These are phyloP conservation scores for Drosophila tsacasi DNA, from an alignment of 1,140 invertebrate species.

Conservation along the genomic window DNA sequence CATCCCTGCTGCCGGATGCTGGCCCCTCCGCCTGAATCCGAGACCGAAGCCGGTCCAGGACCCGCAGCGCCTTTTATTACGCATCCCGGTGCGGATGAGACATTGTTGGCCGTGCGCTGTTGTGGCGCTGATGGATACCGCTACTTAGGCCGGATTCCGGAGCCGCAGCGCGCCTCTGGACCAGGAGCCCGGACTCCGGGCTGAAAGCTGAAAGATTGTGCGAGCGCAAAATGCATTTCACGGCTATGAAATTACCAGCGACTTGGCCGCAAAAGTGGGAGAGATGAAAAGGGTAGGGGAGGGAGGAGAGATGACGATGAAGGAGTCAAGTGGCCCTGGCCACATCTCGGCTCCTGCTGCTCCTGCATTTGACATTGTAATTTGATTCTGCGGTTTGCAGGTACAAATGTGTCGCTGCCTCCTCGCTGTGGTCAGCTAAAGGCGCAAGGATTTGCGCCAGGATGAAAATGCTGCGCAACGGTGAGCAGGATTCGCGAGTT, in stretches of 20 bases:
- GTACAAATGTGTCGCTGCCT: constrained; percentile 43
- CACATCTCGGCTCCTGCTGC: neutral
- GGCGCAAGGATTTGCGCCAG: constrained; percentile 16
- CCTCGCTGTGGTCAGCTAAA: constrained; percentile 47
- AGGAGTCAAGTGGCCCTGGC: constrained; percentile 25
- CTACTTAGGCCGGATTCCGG: constrained; percentile 60
- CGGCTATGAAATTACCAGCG: constrained; percentile 69
- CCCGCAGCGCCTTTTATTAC: constrained; percentile 63
- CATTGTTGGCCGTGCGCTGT: constrained; percentile 62
- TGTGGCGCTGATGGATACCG: constrained; percentile 71
- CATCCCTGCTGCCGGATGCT: neutral
- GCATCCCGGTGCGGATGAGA: constrained; percentile 54
- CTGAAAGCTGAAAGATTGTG: constrained; percentile 59
- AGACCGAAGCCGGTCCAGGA: neutral
- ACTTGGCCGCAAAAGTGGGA: constrained; percentile 23
- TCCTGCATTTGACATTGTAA: constrained; percentile 57
- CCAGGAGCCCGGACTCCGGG: neutral
- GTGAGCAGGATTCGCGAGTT: constrained; percentile 13
- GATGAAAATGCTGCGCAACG: constrained; percentile 18
- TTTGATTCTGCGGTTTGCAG: constrained; percentile 69
- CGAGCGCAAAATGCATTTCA: constrained; percentile 65
- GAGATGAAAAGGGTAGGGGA: constrained; percentile 1
- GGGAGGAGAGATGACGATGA: neutral
- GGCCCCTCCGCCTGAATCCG: neutral
- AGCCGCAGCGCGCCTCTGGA: neutral